Evolutionary conservation across 1,140 invertebrate species (phyloP).

Genomic region (Brachionus plicatilis): DNA sequence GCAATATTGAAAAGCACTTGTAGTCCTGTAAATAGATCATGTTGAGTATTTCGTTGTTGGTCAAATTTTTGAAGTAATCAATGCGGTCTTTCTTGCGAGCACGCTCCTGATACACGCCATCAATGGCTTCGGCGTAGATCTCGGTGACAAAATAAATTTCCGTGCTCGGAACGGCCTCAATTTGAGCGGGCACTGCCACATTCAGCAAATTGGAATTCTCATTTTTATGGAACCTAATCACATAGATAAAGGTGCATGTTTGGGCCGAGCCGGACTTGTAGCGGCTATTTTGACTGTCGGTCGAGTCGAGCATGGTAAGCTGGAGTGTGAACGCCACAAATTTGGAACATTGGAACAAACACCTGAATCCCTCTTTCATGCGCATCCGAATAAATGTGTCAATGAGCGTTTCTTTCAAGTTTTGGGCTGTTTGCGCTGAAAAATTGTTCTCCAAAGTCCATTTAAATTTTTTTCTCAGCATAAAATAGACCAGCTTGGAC

Average conservation of each 20-base stretch:
- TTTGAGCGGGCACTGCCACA: neutral
- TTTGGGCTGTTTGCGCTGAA: neutral
- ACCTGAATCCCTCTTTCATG: constrained; percentile 31
- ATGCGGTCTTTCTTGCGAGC: neutral
- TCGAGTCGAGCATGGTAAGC: neutral
- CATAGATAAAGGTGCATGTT: neutral
- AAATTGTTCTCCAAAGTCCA: neutral
- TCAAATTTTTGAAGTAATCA: constrained; percentile 39
- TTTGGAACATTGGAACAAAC: constrained; percentile 27
- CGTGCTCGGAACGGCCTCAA: neutral
- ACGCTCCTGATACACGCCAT: neutral
- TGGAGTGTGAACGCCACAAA: constrained; percentile 5
- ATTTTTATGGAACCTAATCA: neutral
- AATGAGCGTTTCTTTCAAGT: constrained; percentile 9
- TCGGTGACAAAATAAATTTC: neutral
- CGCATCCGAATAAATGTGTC: constrained; percentile 12
- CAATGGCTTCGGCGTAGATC: neutral
- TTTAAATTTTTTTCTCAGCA: constrained; percentile 31
- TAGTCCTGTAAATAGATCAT: constrained; percentile 34
- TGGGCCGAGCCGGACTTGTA: neutral
- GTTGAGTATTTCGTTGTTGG: constrained; percentile 3
- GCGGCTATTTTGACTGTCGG: neutral
- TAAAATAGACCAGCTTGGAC: constrained; percentile 11
- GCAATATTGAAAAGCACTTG: constrained; percentile 15
- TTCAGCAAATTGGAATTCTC: neutral